Conservation (phyloP, 2,797 vertebrate genomes). For the Tarsius wallacei region DNA sequence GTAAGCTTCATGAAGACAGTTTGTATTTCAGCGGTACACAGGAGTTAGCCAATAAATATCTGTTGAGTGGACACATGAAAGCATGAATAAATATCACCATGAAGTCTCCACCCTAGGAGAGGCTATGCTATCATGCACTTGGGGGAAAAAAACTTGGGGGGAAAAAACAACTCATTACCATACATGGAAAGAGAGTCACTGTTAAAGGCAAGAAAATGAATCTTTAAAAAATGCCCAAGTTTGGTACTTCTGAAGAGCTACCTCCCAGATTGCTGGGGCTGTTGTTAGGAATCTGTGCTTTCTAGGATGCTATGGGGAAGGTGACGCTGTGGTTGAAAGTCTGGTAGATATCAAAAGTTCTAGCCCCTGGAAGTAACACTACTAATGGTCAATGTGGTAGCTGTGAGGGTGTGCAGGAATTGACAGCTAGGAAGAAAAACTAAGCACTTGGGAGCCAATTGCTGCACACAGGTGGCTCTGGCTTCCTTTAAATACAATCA, state of each 20-base stretch:
- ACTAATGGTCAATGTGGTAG: not conserved
- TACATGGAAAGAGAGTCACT: not conserved
- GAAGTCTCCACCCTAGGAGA: not conserved
- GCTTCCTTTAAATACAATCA: constrained; percentile 76
- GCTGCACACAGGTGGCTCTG: constrained; percentile 50
- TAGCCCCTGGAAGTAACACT: not conserved
- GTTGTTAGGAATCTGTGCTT: not conserved
- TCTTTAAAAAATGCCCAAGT: not conserved
- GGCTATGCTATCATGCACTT: not conserved
- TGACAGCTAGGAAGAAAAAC: constrained; percentile 9
- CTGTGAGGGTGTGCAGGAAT: not conserved
- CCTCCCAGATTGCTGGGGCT: not conserved
- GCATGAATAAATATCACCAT: accelerated
- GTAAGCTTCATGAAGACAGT: not conserved
- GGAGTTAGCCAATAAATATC: not conserved
- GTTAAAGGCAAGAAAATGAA: constrained; percentile 29
- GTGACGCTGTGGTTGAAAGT: not conserved
- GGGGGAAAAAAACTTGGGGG: not conserved
- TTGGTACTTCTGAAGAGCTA: not conserved
- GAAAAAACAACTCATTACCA: not conserved
- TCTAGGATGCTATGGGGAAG: not conserved
- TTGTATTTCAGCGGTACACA: not conserved
- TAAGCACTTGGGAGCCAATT: constrained; percentile 63
- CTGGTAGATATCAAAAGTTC: not conserved
- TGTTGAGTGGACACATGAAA: not conserved